A percentile compares a stretch with the other conserved stretches of the same genome.
phyloP scores from a whole-genome alignment of 35 echinoderm and acorn worm genomes.

The Acanthaster planci region DNA sequence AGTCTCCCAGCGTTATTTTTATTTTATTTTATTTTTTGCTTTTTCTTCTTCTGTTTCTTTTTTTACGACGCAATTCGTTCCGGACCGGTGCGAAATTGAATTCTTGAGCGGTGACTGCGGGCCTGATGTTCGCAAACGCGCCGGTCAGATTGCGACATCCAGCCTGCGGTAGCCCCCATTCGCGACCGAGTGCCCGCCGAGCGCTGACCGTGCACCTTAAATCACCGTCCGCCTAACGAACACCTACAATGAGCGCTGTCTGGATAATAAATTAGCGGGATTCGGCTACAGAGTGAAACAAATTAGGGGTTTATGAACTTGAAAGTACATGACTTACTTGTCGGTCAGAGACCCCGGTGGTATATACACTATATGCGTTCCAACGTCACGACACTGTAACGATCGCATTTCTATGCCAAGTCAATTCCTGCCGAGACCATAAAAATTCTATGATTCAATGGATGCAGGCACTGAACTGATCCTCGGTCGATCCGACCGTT shows the following conservation, averaged over 20 bases:
- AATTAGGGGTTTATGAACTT: conserved; percentile 32
- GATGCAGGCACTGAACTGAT: too few relatives aligned
- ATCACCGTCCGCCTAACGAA: conserved; percentile 16
- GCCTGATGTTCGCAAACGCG: not conserved
- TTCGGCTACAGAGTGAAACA: conserved; percentile 16
- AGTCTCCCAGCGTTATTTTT: too few relatives aligned
- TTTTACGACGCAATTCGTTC: conserved; percentile 31
- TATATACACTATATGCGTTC: not conserved
- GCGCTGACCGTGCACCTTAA: conserved; percentile 7
- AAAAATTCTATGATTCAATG: too few relatives aligned
- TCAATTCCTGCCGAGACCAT: too few relatives aligned
- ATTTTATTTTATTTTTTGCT: too few relatives aligned
- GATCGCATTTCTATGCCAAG: too few relatives aligned
- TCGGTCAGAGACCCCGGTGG: conserved; percentile 6
- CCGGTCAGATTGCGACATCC: too few relatives aligned
- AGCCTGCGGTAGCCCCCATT: not conserved
- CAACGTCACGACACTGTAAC: too few relatives aligned
- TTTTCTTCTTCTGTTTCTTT: too few relatives aligned
- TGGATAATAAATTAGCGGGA: conserved; percentile 34
- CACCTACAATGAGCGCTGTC: conserved; percentile 5
- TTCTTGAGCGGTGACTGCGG: conserved; percentile 2
- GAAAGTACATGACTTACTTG: conserved; percentile 12
- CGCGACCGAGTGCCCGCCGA: not conserved
- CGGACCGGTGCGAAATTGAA: conserved; percentile 1
- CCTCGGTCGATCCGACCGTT: too few relatives aligned